Conservation (phyloP, 2,888 invertebrate genomes). For the Leptinotarsa rubiginosa region DNA sequence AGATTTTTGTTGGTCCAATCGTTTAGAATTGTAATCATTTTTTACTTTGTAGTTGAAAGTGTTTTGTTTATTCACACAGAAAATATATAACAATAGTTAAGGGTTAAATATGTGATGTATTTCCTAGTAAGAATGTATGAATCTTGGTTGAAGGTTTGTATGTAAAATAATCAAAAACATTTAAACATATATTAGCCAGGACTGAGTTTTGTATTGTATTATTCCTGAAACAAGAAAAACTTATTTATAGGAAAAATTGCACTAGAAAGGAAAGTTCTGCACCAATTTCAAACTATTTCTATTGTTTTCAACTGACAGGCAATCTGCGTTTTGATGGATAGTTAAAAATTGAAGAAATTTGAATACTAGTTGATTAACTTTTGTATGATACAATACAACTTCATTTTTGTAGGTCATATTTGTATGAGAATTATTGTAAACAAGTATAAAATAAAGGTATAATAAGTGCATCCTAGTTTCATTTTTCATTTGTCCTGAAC, state of each 20-base stretch:
- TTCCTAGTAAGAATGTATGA: slow-evolving; percentile 27
- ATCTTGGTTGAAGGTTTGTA: slow-evolving; percentile 38
- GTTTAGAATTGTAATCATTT: slow-evolving; percentile 1
- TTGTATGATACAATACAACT: slow-evolving; percentile 45
- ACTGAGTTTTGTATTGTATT: slow-evolving; percentile 44
- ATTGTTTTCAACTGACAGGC: slow-evolving; percentile 25
- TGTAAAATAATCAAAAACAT: slow-evolving; percentile 37
- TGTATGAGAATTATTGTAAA: slow-evolving; percentile 53
- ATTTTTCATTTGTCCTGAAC: not conserved
- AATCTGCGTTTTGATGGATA: slow-evolving; percentile 22
- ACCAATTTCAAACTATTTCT: slow-evolving; percentile 28
- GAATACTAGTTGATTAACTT: slow-evolving; percentile 36
- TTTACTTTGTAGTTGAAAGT: slow-evolving; percentile 11
- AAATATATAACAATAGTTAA: slow-evolving; percentile 12
- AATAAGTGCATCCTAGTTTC: slow-evolving; percentile 4
- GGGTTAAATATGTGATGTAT: slow-evolving; percentile 21
- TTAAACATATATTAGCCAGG: slow-evolving; percentile 36
- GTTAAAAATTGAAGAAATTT: slow-evolving; percentile 30
- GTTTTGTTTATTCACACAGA: slow-evolving; percentile 8
- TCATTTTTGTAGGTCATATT: slow-evolving; percentile 54
- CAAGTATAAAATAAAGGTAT: slow-evolving; percentile 26
- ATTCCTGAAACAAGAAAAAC: slow-evolving; percentile 8
- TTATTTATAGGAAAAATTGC: slow-evolving; percentile 26
- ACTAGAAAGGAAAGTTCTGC: slow-evolving; percentile 32
- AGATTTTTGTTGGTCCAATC: slow-evolving; percentile 12